Conservation (phyloP, 2,888 invertebrate genomes). For the Thera obeliscata region DNA sequence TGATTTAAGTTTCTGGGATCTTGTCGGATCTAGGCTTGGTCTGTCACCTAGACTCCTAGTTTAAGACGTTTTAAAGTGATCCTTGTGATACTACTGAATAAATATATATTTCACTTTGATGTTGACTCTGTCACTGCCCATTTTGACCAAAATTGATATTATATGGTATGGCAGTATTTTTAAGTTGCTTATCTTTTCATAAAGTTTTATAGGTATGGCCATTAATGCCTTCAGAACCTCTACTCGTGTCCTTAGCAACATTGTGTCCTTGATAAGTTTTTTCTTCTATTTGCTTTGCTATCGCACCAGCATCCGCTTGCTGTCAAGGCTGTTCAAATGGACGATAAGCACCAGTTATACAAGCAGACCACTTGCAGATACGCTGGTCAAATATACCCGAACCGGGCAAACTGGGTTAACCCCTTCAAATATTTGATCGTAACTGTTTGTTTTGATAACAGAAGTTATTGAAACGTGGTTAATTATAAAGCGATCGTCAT, state of each 20-base stretch:
- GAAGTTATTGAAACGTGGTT: constrained; percentile 17
- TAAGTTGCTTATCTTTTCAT: not conserved
- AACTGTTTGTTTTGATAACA: constrained; percentile 34
- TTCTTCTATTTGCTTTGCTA: constrained; percentile 53
- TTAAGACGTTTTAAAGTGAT: too few relatives aligned
- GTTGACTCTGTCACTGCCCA: not conserved
- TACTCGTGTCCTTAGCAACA: constrained; percentile 9
- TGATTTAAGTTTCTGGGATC: too few relatives aligned
- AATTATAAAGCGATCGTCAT: not conserved
- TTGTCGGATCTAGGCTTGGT: too few relatives aligned
- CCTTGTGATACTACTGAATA: too few relatives aligned
- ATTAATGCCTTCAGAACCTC: not conserved
- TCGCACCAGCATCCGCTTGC: constrained; percentile 65
- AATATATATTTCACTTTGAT: too few relatives aligned
- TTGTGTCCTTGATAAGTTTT: constrained; percentile 38
- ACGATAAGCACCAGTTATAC: constrained; percentile 61
- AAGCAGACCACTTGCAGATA: constrained; percentile 55
- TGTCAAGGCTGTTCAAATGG: constrained; percentile 64
- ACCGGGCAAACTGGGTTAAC: constrained; percentile 60
- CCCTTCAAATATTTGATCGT: constrained; percentile 56
- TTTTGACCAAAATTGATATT: too few relatives aligned
- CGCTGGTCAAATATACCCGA: constrained; percentile 57
- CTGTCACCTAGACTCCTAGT: too few relatives aligned
- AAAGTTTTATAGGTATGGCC: not conserved
- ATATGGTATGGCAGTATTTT: too few relatives aligned